These are phyloP conservation scores for Carcina quercana DNA, from an alignment of 2,888 invertebrate species.

Conservation along the genomic window DNA sequence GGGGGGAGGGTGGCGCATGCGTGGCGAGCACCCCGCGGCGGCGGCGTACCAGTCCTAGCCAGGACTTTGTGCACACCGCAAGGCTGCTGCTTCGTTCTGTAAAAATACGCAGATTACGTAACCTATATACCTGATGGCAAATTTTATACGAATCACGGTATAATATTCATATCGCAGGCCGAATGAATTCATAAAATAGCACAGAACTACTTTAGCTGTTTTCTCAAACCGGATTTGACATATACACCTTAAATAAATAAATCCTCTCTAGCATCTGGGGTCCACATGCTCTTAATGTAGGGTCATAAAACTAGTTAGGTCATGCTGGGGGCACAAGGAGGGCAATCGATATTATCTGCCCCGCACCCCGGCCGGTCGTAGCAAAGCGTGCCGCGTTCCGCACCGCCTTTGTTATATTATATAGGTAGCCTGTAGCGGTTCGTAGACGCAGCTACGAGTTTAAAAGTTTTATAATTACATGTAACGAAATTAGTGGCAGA, in stretches of 20 bases:
- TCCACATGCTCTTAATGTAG: too few species aligned
- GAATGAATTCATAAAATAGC: too few species aligned
- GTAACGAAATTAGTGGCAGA: too few species aligned
- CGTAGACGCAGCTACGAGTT: conserved; percentile 5
- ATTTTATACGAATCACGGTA: too few species aligned
- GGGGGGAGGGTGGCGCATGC: conserved; percentile 56
- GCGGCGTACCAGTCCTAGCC: conserved; percentile 58
- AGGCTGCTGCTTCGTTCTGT: conserved; percentile 21
- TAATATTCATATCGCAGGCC: too few species aligned
- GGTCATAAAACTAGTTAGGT: conserved; percentile 33
- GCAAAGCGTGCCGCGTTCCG: conserved; percentile 43
- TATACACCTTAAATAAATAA: too few species aligned
- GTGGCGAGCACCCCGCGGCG: conserved; percentile 45
- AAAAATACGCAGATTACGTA: conserved; percentile 40
- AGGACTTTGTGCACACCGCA: conserved; percentile 43
- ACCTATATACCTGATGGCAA: too few species aligned
- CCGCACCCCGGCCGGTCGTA: conserved; percentile 36
- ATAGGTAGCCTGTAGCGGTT: conserved; percentile 26
- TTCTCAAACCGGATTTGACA: too few species aligned
- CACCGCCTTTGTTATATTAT: conserved; percentile 49
- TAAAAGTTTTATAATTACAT: background rate
- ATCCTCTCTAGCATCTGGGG: too few species aligned
- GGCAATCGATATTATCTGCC: conserved; percentile 46
- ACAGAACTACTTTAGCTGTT: too few species aligned
- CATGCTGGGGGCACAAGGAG: conserved; percentile 29